A percentile compares a stretch with the other conserved stretches of the same genome.
Evolutionary conservation across 2,888 invertebrate species (phyloP).

Genomic region (Brachylomia viminalis): DNA sequence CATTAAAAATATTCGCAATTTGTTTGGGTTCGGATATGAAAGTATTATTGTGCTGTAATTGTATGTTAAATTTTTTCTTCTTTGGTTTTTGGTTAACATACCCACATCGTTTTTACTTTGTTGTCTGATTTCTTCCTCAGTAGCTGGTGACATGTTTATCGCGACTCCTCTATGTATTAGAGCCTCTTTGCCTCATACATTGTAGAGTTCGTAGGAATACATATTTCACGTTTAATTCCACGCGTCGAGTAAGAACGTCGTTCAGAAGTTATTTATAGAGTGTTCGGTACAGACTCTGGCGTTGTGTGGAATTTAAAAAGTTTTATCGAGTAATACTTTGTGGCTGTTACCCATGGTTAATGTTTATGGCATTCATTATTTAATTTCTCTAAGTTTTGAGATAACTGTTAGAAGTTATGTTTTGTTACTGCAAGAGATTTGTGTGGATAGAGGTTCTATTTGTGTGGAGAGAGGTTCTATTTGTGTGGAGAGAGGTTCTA

Average conservation of each 20-base stretch:
- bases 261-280: slow-evolving; percentile 54
- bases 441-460: not conserved
- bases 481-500: not conserved
- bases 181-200: slow-evolving; percentile 16
- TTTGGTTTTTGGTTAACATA: no score
- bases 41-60: no score
- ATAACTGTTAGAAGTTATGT: slow-evolving; percentile 29
- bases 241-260: slow-evolving; percentile 57
- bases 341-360: slow-evolving; percentile 17
- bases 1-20: no score
- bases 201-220: slow-evolving; percentile 32
- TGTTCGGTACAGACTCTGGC: slow-evolving; percentile 11
- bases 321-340: slow-evolving; percentile 59
- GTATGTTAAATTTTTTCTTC: no score
- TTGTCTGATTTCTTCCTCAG: slow-evolving; percentile 25
- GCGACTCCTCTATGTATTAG: slow-evolving; percentile 2
- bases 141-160: slow-evolving; percentile 53
- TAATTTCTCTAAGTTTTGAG: slow-evolving; percentile 31
- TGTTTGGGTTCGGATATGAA: no score
- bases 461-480: not conserved
- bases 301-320: slow-evolving; percentile 51
- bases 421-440: slow-evolving; percentile 13
- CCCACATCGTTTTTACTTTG: no score
- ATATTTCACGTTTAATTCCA: slow-evolving; percentile 57
- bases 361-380: slow-evolving; percentile 29